phyloP scores from a whole-genome alignment of 1,140 invertebrate genomes.

The Penaeus chinensis region DNA sequence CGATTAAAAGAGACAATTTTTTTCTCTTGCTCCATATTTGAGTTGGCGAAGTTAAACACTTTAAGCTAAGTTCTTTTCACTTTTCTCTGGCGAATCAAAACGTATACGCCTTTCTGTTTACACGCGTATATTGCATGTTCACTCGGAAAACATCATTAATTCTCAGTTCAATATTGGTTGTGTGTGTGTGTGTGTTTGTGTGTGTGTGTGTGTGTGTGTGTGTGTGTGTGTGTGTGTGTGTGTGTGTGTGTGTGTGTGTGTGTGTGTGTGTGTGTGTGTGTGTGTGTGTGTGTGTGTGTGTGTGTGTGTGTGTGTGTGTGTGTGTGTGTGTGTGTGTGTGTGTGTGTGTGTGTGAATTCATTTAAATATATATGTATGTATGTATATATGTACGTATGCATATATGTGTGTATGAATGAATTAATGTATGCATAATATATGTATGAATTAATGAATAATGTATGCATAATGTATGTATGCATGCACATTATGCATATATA shows the following conservation, averaged over 20 bases:
- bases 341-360: neutral
- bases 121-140: no score
- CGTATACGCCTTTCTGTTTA: no score
- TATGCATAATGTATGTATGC: neutral
- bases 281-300: neutral
- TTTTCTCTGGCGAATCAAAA: no score
- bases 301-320: neutral
- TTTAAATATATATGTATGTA: neutral
- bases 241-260: neutral
- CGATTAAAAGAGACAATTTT: no score
- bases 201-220: neutral
- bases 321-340: neutral
- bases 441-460: neutral
- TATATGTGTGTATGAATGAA: neutral
- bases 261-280: neutral
- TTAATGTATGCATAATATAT: neutral
- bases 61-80: no score
- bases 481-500: neutral
- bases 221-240: neutral
- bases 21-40: no score
- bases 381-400: neutral
- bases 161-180: neutral
- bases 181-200: constrained; percentile 6
- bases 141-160: no score
- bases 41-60: no score